Evolutionary conservation across 2,888 invertebrate genomes (phyloP).

Genomic region (Leptopterna dolabrata): DNA sequence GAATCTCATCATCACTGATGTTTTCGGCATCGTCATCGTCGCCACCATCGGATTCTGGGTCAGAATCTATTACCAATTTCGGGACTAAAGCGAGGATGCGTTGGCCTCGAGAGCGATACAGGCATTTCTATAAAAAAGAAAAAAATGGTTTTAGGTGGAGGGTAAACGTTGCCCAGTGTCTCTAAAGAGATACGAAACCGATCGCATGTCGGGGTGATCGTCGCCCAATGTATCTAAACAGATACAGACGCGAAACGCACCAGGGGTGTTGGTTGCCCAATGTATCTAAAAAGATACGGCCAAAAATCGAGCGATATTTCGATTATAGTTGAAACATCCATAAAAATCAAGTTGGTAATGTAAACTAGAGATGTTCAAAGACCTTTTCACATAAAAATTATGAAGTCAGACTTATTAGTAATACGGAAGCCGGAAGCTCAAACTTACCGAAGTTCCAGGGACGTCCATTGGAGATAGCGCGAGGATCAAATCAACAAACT

Average conservation of each 20-base stretch:
- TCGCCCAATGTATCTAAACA: conserved; percentile 5
- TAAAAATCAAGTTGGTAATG: conserved; percentile 11
- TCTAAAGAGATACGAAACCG: not conserved
- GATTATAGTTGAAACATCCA: conserved; percentile 5
- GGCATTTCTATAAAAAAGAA: not conserved
- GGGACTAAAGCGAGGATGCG: not conserved
- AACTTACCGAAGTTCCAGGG: not conserved
- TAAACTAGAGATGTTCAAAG: not conserved
- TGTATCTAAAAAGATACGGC: not conserved
- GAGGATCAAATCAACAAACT: not conserved
- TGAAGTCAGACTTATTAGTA: not conserved
- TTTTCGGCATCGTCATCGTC: not conserved
- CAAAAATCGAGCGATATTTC: conserved; percentile 15
- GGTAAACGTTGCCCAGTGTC: not conserved
- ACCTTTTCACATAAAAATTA: conserved; percentile 15
- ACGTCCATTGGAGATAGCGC: not conserved
- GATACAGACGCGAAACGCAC: not conserved
- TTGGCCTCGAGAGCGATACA: not conserved
- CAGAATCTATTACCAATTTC: not conserved
- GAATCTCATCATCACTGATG: not conserved
- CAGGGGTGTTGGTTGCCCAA: not conserved
- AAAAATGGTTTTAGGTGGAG: not conserved
- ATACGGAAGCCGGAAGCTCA: not conserved
- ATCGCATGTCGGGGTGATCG: not conserved
- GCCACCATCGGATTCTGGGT: not conserved